Base-by-base conservation (phyloP, 2,888 invertebrate species). In the Lepidonotus clava region DNA sequence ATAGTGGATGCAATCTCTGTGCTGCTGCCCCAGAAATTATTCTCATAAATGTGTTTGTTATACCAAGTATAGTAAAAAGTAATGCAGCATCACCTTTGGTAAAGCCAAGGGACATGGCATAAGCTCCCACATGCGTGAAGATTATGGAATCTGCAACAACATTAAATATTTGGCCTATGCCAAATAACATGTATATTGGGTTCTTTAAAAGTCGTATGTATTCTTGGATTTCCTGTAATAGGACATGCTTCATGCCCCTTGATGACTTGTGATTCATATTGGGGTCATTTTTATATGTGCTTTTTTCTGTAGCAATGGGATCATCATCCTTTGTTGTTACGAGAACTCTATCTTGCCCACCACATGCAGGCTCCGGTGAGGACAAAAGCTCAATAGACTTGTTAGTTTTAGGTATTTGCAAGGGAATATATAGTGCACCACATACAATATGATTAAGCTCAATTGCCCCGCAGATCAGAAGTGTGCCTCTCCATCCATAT, bases 401-500 rank as follows among this genome's bases (percentile, higher is more conserved):
- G 8, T 4, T 61, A 28, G 21, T 28, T 24, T 1, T 28, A 1
- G 1, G 24, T 1, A 2, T 1, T 61, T 61, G n/a, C 28, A 28
- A 28, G 24, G 28, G n/a, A n/a, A 11, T 61, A 11, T 61, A 61
- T 2, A 61, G 61, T 24, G 24, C n/a, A 24, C 28, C 5, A 4
- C 21, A 28, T 1, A 61, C 84, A 8, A 40, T 38, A 66, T 41
- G 38, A 34, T 84, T 61, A 18, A 84, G 66, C 36, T 66, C 34
- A 6, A 84, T 38, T 18, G 14, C 84, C 0, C 84, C 84, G 1
- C 38, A 28, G 18, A 88, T 71, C 18, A 88, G 83, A 2, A 88
- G 67, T 0, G 86, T 85, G 0, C 86, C 88, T 18, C 71, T 46
- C 18, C 86, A 28, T 0, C 86, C 86, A 38, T 86, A 86, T n/a